Percentiles rank a stretch among this genome's conserved stretches.
phyloP scores from a whole-genome alignment of 92 coral and sea anemone species.

The Parazoanthus darwini region DNA sequence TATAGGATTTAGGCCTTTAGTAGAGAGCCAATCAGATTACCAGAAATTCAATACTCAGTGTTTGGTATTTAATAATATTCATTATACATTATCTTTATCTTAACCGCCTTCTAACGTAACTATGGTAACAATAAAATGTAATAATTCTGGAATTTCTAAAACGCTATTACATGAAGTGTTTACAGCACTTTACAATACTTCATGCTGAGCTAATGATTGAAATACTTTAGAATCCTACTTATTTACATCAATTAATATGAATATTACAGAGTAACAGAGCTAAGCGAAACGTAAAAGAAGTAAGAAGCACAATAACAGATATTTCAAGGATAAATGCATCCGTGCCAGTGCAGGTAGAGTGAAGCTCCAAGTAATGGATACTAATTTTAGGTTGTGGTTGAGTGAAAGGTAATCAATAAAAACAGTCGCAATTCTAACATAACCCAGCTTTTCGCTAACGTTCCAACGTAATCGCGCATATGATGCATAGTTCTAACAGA shows the following conservation, averaged over 20 bases:
- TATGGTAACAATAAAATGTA: no score
- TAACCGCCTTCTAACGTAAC: not conserved
- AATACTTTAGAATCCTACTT: not conserved
- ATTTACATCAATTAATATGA: not conserved
- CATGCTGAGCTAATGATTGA: no score
- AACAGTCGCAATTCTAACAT: no score
- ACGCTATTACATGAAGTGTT: not conserved
- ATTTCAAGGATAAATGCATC: constrained; percentile 10
- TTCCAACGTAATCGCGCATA: no score
- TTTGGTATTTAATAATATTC: not conserved
- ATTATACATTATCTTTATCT: not conserved
- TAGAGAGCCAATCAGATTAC: no score
- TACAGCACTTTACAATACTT: not conserved
- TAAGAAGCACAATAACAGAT: constrained; percentile 11
- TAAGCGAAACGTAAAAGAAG: not conserved
- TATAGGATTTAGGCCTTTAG: no score
- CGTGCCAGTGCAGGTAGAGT: constrained; percentile 24
- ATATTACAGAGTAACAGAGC: constrained; percentile 19
- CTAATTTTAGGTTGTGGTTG: not conserved
- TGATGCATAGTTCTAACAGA: no score
- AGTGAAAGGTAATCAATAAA: not conserved
- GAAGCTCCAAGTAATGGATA: not conserved
- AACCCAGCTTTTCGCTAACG: no score
- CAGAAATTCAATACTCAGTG: no score
- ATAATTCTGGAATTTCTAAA: no score